phyloP scores from a whole-genome alignment of 2,113 vertebrate genomes.

The Anser brachyrhynchus region DNA sequence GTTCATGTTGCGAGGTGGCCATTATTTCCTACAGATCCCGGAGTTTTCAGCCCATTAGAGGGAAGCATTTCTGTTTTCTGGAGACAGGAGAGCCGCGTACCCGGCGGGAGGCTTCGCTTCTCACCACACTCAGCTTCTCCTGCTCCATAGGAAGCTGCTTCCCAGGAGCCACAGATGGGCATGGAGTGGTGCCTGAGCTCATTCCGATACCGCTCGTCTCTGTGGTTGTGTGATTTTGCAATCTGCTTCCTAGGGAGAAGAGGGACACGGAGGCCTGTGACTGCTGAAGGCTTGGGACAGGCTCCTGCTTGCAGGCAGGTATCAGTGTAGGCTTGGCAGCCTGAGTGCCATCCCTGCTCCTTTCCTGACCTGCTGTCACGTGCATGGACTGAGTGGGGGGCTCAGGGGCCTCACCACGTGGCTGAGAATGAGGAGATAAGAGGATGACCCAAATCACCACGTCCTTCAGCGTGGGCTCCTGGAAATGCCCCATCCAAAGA shows the following conservation, averaged over 20 bases:
- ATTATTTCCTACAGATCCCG: not conserved
- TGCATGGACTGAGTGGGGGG: not conserved
- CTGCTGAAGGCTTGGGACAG: not conserved
- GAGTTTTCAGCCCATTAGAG: not conserved
- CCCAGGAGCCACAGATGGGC: not conserved
- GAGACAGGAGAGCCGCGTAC: not conserved
- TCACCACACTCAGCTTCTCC: not conserved
- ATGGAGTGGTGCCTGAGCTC: not conserved
- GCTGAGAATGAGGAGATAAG: not conserved
- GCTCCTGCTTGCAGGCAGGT: not conserved
- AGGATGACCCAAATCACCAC: not conserved
- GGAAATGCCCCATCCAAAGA: not conserved
- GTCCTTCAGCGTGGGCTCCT: not conserved
- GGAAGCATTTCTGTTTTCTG: not conserved
- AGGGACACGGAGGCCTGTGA: not conserved
- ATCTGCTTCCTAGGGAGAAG: conserved; percentile 6
- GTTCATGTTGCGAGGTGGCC: not conserved
- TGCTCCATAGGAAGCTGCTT: not conserved
- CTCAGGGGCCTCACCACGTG: not conserved
- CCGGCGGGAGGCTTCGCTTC: not conserved
- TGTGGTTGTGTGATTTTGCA: not conserved
- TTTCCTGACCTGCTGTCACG: not conserved
- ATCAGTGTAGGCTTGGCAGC: not conserved
- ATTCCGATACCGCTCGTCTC: not conserved
- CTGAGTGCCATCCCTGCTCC: not conserved